phyloP scores from a whole-genome alignment of 30 jellyfish, hydroid and myxozoan genomes.

The Sanderia malayensis region DNA sequence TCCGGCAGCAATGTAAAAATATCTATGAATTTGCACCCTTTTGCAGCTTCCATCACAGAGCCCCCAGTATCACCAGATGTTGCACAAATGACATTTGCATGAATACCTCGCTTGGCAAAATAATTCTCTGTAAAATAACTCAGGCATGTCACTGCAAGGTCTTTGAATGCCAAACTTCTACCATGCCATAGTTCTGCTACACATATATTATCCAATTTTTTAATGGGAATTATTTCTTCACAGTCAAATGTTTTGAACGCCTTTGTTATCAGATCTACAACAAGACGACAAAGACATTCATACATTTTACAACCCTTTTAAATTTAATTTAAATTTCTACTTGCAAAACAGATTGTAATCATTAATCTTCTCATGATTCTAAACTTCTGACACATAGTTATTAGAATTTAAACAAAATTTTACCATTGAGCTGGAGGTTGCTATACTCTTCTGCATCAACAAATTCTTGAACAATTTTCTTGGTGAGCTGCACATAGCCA shows the following conservation, averaged over 20 bases:
- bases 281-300: background rate
- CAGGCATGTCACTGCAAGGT: slow-evolving; percentile 50
- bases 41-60: slow-evolving; percentile 65
- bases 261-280: slow-evolving; percentile 33
- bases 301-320: too few relatives aligned
- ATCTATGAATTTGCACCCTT: slow-evolving; percentile 36
- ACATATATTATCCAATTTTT: slow-evolving; percentile 22
- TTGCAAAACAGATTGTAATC: too few relatives aligned
- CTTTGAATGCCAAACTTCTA: slow-evolving; percentile 79
- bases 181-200: slow-evolving; percentile 94
- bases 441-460: slow-evolving; percentile 28
- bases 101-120: slow-evolving; percentile 3
- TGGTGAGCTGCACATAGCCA: slow-evolving; percentile 49
- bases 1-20: slow-evolving; percentile 63
- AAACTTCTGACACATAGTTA: too few relatives aligned
- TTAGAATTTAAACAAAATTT: too few relatives aligned
- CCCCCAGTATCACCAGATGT: slow-evolving; percentile 99
- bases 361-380: too few relatives aligned
- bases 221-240: slow-evolving; percentile 57
- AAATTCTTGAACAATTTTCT: slow-evolving; percentile 43
- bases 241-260: slow-evolving; percentile 57
- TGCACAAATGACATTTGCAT: slow-evolving; percentile 50
- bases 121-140: slow-evolving; percentile 37
- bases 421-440: slow-evolving; percentile 21
- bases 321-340: too few relatives aligned